Evolutionary conservation across 2,797 vertebrate genomes (phyloP), one percentile per base, ranked within the genome.

Genomic region (Pangasius djambal): DNA sequence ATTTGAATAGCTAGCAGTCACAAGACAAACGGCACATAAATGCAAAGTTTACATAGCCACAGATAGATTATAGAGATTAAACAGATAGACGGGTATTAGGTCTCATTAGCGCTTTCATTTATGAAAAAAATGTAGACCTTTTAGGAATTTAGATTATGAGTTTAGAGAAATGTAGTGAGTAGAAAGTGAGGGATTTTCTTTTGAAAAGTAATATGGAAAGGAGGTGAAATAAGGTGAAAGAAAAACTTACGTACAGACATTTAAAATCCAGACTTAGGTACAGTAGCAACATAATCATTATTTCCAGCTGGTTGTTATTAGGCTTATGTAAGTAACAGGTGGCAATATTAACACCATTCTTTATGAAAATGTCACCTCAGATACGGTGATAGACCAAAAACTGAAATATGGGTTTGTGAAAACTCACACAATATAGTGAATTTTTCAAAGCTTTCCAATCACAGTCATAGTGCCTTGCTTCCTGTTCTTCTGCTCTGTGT

Each of bases 381-480:
- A 61, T 61, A 28, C 25, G n/a, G 59, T 44, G 10, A 83, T 31
- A 79, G 12, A 22, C 20, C 57, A 82, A 82, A 81, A 57, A 37
- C 55, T 81, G 34, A 61, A 12, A 82, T 61, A 40, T 40, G 25
- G 25, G 25, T 65, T 65, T 83, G 12, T 63, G 13, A 50, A 84
- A 67, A 50, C 15, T 13, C 37, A 50, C 16, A 9, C 40, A 48
- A 20, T 83, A 84, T 50, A 50, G 15, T 50, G 57, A 40, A 34
- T 34, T 57, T 79, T 55, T 79, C 37, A 40, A 83, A 83, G 34
- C 59, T 83, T 67, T 34, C 44, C 44, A 84, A 44, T 84, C 8
- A 65, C 22, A 83, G 15, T 48, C 5, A 67, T 31, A 84, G 44
- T 48, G 16, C 16, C 13, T 63, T 63, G 37, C 78, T 57, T 79